Conservation (phyloP, 2,797 vertebrate genomes). For the Chaetophractus vellerosus region DNA sequence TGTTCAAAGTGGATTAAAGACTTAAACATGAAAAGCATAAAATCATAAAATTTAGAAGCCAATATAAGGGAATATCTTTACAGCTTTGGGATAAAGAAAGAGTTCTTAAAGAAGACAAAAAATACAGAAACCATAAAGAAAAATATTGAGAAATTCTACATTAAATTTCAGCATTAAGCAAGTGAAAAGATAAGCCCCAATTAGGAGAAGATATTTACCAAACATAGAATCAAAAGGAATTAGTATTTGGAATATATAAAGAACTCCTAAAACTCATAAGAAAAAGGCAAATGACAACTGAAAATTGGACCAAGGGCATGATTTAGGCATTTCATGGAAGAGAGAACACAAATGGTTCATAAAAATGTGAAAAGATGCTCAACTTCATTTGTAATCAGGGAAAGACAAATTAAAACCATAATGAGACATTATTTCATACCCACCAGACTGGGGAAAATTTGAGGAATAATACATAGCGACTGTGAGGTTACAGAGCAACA, state of each 20-base stretch:
- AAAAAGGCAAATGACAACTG: neutral
- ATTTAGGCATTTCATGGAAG: conserved; percentile 16
- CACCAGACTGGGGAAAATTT: neutral
- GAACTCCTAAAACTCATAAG: neutral
- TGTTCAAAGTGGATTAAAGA: conserved; percentile 32
- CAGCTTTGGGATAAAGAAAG: neutral
- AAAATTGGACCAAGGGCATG: conserved; percentile 43
- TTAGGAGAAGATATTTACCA: conserved; percentile 52
- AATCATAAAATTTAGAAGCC: conserved; percentile 19
- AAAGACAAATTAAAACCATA: neutral
- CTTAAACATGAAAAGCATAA: conserved; percentile 39
- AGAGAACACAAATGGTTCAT: neutral
- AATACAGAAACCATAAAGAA: neutral
- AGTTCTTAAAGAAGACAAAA: conserved; percentile 41
- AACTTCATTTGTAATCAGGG: too few relatives aligned
- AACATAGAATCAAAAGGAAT: conserved; percentile 23
- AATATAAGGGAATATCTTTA: conserved; percentile 2
- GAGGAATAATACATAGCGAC: neutral
- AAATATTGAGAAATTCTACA: conserved; percentile 15
- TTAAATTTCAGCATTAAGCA: conserved; percentile 40
- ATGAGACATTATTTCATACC: neutral
- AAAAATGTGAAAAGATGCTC: conserved; percentile 5
- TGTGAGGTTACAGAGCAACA: neutral
- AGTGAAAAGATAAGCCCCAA: conserved; percentile 23
- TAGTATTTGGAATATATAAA: neutral